Conservation (phyloP, 2,797 vertebrate genomes). For the Pantherophis vulpinus region DNA sequence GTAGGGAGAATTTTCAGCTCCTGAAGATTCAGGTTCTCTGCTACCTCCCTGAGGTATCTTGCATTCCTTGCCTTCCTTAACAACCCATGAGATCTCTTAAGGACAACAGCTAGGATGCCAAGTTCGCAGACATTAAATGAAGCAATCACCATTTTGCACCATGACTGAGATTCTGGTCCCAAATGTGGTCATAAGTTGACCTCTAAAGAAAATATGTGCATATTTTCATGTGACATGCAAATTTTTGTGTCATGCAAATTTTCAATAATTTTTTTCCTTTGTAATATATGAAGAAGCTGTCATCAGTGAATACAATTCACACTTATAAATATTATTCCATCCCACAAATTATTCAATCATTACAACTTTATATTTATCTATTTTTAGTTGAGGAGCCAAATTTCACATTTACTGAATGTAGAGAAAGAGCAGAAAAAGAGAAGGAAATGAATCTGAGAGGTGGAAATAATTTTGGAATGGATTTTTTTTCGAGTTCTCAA, state of each 20-base stretch:
- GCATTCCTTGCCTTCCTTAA: no score
- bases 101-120: no score
- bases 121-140: no score
- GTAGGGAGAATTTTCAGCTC: no score
- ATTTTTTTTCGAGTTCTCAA: neutral
- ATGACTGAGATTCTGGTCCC: no score
- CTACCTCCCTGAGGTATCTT: no score
- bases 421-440: neutral
- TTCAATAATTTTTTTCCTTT: neutral
- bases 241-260: neutral
- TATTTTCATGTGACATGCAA: neutral
- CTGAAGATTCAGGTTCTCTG: no score
- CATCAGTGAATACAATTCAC: neutral
- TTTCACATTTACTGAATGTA: neutral
- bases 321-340: neutral
- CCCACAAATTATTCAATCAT: neutral
- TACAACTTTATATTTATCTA: neutral
- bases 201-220: neutral
- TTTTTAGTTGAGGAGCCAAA: neutral
- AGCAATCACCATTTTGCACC: no score
- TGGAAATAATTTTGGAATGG: neutral
- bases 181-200: neutral
- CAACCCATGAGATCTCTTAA: no score
- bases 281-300: neutral
- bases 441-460: neutral